A percentile compares a stretch with the other conserved stretches of the same genome.
Conservation (phyloP, 2,888 invertebrate genomes). For the Pachycephus smyrnensis region DNA sequence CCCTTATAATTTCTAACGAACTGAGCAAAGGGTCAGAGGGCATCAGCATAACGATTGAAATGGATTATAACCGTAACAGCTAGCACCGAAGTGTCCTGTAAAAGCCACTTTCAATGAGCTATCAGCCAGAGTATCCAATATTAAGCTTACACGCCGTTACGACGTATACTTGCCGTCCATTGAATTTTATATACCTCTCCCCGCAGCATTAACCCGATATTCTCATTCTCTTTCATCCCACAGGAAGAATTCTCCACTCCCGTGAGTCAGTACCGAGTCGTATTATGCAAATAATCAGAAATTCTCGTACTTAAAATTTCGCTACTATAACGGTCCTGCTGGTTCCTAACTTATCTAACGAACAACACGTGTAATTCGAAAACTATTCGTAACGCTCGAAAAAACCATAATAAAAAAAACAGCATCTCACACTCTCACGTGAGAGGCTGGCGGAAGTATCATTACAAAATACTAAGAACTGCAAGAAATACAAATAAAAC, state of each 20-base stretch:
- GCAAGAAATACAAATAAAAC: background rate
- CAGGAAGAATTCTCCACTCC: background rate
- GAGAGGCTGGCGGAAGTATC: background rate
- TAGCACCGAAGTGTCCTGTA: slow-evolving; percentile 11
- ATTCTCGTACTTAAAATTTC: background rate
- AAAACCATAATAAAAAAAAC: no score
- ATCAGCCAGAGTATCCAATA: slow-evolving; percentile 13
- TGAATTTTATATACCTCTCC: slow-evolving; percentile 17
- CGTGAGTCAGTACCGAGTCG: background rate
- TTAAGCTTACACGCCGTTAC: slow-evolving; percentile 25
- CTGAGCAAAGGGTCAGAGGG: background rate
- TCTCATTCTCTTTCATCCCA: background rate
- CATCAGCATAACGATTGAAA: background rate
- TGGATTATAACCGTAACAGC: background rate
- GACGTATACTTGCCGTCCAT: slow-evolving; percentile 21
- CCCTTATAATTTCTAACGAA: background rate
- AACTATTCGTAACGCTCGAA: no score
- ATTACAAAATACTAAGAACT: background rate
- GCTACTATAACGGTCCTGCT: background rate
- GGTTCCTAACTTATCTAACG: background rate
- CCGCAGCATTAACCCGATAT: background rate
- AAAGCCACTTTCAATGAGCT: slow-evolving; percentile 26
- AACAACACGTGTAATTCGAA: background rate
- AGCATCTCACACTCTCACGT: background rate
- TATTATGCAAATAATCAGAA: background rate